Conservation (phyloP, 2,888 invertebrate species). For the Deilephila elpenor region DNA sequence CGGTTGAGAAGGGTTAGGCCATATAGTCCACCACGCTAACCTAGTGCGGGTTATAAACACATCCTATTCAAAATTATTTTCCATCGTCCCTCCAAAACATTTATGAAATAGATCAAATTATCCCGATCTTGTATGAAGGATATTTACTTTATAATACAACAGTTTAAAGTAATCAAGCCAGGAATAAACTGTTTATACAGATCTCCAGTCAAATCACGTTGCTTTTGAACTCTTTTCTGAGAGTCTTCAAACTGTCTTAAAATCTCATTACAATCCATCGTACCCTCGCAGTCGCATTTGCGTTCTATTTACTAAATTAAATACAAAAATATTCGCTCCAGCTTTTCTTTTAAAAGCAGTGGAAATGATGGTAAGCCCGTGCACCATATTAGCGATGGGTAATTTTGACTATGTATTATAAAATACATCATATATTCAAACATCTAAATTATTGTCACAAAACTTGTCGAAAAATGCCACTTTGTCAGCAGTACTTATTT, state of each 20-base stretch:
- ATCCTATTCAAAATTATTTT: background rate
- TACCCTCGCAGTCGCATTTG: background rate
- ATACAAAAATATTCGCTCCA: background rate
- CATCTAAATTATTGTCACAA: too few species aligned
- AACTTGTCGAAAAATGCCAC: too few species aligned
- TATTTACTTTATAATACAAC: conserved; percentile 2
- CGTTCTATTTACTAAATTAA: background rate
- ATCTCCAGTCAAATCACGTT: conserved; percentile 44
- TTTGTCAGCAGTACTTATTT: too few species aligned
- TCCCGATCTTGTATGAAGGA: background rate
- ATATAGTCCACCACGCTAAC: too few species aligned
- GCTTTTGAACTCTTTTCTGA: conserved; percentile 40
- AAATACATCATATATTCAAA: too few species aligned
- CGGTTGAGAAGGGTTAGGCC: too few species aligned
- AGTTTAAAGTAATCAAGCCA: conserved; percentile 1
- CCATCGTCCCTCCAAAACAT: background rate
- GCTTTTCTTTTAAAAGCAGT: too few species aligned
- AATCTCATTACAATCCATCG: conserved; percentile 15
- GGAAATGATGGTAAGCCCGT: too few species aligned
- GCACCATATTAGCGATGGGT: too few species aligned
- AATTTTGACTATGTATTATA: too few species aligned
- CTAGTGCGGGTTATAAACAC: too few species aligned
- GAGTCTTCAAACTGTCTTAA: conserved; percentile 10
- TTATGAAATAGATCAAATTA: background rate
- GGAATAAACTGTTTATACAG: conserved; percentile 16